Evolutionary conservation across 2,797 vertebrate genomes (phyloP).

Genomic region (Aplochiton taeniatus): DNA sequence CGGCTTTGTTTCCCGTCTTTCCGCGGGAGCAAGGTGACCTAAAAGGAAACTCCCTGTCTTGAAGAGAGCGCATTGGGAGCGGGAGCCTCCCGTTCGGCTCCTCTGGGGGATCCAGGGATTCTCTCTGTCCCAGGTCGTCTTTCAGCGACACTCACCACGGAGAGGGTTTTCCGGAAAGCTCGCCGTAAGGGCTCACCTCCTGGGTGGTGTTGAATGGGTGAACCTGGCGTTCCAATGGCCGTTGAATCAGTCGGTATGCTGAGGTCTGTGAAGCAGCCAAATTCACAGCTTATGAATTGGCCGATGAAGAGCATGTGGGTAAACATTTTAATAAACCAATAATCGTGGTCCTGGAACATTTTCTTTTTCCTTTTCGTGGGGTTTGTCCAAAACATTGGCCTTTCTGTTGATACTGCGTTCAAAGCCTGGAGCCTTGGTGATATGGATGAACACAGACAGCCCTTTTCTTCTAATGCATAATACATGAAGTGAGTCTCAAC

Average conservation of each 20-base stretch:
- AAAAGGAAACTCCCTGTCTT: constrained; percentile 28
- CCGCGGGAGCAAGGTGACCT: constrained; percentile 46
- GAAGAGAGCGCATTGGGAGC: constrained; percentile 51
- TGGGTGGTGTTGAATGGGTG: too few species aligned
- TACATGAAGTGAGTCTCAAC: not conserved
- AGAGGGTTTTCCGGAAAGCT: constrained; percentile 32
- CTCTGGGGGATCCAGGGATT: constrained; percentile 28
- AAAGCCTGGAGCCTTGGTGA: not conserved
- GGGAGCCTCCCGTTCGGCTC: constrained; percentile 30
- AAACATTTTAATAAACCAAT: too few species aligned
- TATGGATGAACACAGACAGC: too few species aligned
- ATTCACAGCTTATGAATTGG: too few species aligned
- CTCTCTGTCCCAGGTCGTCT: constrained; percentile 36
- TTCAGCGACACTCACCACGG: constrained; percentile 52
- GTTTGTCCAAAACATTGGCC: not conserved
- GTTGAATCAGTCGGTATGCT: too few species aligned
- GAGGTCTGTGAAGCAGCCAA: too few species aligned
- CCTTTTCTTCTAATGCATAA: not conserved
- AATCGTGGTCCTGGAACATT: too few species aligned
- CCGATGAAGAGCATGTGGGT: too few species aligned
- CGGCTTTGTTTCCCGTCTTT: constrained; percentile 50
- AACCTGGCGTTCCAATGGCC: too few species aligned
- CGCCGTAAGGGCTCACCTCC: constrained; percentile 30
- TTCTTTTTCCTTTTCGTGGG: too few species aligned
- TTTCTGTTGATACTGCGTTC: not conserved